These are phyloP conservation scores for Phenganax stokvisi DNA, from an alignment of 92 coral and sea anemone genomes.

Conservation along the genomic window DNA sequence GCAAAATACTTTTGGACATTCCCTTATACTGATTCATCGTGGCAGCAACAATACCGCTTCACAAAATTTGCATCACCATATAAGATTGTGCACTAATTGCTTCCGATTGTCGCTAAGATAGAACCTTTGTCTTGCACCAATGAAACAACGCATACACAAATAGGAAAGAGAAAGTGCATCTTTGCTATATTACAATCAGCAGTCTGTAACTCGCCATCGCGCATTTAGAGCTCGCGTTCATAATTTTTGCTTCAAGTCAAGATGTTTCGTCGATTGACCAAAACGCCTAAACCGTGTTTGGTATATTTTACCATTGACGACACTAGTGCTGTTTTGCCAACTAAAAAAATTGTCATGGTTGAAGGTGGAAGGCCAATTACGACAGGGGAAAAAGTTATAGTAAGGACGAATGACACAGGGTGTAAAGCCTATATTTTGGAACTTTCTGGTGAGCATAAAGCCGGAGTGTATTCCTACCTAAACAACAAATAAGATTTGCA, in stretches of 20 bases:
- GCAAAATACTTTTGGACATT: no score
- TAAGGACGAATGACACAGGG: background rate
- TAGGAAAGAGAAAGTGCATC: background rate
- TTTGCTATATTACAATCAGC: background rate
- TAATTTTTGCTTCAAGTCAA: background rate
- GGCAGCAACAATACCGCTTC: no score
- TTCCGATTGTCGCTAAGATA: background rate
- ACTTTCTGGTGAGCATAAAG: background rate
- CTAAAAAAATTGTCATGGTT: background rate
- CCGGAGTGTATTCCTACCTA: background rate
- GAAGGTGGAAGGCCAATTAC: constrained; percentile 11
- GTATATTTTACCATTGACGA: constrained; percentile 12
- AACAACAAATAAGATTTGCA: background rate
- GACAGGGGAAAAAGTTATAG: background rate
- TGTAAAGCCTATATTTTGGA: constrained; percentile 1
- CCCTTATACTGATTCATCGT: no score
- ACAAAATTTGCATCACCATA: no score
- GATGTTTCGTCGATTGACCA: constrained; percentile 15
- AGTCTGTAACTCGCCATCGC: background rate
- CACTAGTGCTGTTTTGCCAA: background rate
- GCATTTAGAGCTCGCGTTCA: background rate
- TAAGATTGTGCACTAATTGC: no score
- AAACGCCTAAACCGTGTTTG: background rate
- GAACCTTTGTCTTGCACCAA: background rate
- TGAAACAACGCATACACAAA: background rate